Conservation (phyloP, 2,888 invertebrate genomes). For the Chymomyza procnemis region DNA sequence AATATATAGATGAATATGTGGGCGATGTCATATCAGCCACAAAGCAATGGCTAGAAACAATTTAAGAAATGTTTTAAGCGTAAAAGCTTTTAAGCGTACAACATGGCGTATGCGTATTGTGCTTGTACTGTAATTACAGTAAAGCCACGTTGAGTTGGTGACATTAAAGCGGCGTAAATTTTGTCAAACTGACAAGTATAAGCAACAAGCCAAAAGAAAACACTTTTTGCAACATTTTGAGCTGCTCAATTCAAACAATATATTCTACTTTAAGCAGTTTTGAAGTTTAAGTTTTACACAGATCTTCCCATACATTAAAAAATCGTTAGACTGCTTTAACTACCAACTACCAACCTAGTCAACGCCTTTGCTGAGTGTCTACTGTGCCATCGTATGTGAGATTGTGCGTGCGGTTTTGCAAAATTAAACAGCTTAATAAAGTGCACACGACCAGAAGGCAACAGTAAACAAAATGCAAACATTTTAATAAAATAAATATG, state of each 20-base stretch:
- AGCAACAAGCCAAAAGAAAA: too few species aligned
- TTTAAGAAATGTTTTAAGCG: constrained; percentile 51
- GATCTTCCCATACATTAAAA: too few species aligned
- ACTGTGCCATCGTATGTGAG: neutral
- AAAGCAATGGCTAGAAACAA: constrained; percentile 58
- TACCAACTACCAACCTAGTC: too few species aligned
- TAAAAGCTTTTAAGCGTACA: constrained; percentile 45
- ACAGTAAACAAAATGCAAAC: constrained; percentile 2
- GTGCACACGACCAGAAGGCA: constrained; percentile 12
- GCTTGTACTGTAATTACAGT: constrained; percentile 3
- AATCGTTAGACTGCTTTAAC: too few species aligned
- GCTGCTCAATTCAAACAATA: too few species aligned
- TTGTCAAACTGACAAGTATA: neutral
- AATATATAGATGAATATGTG: neutral
- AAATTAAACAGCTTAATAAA: constrained; percentile 51
- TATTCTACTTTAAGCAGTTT: too few species aligned
- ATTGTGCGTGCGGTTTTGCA: neutral
- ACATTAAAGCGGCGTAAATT: constrained; percentile 8
- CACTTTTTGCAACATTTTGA: too few species aligned
- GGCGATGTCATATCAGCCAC: constrained; percentile 22
- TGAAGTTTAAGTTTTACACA: too few species aligned
- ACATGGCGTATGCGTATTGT: constrained; percentile 44
- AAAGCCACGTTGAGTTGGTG: neutral
- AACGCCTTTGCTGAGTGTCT: too few species aligned
- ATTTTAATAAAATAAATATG: constrained; percentile 1